Evolutionary conservation across 1,140 invertebrate genomes (phyloP).

Genomic region (Philaenus spumarius): DNA sequence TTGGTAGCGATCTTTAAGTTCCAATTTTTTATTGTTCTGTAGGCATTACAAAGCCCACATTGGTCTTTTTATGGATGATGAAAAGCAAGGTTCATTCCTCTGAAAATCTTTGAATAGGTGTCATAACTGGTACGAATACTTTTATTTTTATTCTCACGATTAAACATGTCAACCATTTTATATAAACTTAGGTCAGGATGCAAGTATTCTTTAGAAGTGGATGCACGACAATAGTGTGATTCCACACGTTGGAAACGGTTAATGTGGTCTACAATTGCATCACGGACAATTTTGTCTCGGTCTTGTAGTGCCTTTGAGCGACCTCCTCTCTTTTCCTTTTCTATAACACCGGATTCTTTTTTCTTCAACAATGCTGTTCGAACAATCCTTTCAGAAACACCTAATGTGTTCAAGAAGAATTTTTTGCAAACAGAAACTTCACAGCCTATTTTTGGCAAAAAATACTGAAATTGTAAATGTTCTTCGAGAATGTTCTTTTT

Average conservation of each 20-base stretch:
- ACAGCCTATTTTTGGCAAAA: not conserved
- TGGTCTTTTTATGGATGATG: slow-evolving; percentile 1
- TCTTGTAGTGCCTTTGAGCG: not conserved
- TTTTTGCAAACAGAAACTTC: slow-evolving; percentile 12
- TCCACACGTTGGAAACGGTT: not conserved
- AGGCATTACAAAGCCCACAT: not conserved
- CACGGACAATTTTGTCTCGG: not conserved
- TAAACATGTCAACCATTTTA: not conserved
- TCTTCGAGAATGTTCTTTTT: slow-evolving; percentile 3
- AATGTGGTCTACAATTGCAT: not conserved
- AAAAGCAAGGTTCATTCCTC: not conserved
- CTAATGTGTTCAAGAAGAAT: slow-evolving; percentile 16
- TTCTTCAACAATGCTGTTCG: not conserved
- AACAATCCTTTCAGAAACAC: slow-evolving; percentile 8
- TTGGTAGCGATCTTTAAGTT: slow-evolving; percentile 1
- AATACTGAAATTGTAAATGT: slow-evolving; percentile 1
- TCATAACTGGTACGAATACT: not conserved
- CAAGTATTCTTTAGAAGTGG: not conserved
- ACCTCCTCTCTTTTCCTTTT: not conserved
- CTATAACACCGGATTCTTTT: not conserved
- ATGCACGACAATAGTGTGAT: too few species aligned
- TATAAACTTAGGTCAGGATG: not conserved
- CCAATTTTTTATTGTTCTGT: not conserved
- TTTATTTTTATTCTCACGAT: not conserved
- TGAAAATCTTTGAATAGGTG: too few species aligned